Conservation (phyloP, 2,797 vertebrate species). For the Pogoniulus pusillus region DNA sequence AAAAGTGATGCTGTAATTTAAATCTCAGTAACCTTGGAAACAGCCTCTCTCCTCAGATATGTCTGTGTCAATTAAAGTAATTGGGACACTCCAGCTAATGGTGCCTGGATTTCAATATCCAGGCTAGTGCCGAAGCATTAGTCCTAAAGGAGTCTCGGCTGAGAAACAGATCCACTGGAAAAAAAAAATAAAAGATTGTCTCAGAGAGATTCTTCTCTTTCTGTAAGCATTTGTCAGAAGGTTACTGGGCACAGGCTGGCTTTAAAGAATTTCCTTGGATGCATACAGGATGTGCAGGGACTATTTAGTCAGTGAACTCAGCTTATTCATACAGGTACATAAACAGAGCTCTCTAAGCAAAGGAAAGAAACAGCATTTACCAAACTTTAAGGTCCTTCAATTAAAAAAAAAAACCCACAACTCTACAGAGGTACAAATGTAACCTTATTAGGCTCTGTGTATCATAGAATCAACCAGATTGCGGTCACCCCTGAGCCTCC, state of each 20-base stretch:
- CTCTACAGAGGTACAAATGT: not conserved
- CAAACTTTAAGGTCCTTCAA: not conserved
- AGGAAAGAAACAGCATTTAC: not conserved
- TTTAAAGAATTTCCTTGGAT: not conserved
- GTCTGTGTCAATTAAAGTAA: slow-evolving; percentile 58
- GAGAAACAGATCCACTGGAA: not conserved
- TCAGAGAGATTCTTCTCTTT: not conserved
- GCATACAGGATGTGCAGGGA: not conserved
- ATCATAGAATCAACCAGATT: no score
- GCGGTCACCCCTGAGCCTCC: no score
- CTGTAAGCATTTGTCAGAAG: not conserved
- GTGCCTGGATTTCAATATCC: slow-evolving; percentile 35
- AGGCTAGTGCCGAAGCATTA: not conserved
- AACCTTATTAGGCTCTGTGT: not conserved
- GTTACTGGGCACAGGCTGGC: not conserved
- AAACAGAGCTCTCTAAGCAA: not conserved
- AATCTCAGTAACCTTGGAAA: slow-evolving; percentile 54
- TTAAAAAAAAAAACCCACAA: not conserved
- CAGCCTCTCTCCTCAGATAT: slow-evolving; percentile 39
- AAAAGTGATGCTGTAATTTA: slow-evolving; percentile 15
- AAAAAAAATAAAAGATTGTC: not conserved
- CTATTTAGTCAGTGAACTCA: not conserved
- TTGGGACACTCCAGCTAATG: slow-evolving; percentile 58
- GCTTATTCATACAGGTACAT: not conserved
- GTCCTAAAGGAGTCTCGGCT: not conserved